Base-by-base conservation (phyloP, 37 sponge, comb jelly and placozoan genomes). In the Geodia barretti region DNA sequence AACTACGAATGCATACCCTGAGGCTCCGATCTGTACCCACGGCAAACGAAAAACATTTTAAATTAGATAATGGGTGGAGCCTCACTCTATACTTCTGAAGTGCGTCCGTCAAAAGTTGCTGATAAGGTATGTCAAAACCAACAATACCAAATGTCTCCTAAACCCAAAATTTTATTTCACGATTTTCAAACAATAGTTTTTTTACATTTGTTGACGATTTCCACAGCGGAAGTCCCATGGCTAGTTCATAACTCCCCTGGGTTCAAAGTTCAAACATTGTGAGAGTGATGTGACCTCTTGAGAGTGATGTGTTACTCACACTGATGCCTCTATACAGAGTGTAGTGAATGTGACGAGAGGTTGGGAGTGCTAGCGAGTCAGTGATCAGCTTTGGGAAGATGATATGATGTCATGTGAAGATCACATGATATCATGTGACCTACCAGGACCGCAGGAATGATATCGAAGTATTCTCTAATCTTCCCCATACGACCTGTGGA, bases 1-100 rank as follows among this genome's bases (percentile, higher is more conserved):
- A 0, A 75, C 77, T 20, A 87, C 54, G 77, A 87, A 87, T 2
- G 63, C 82, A 68, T 80, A 87, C 20, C 87, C 87, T 8, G 39
- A 54, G 7, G 59, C n/a, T 23, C 87, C 80, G 39, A 86, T n/a
- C 87, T 86, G 54, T 24, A 42, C 24, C 58, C 31, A 23, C 47
- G 54, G 54, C 54, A 47, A 47, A 7, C 7, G 54, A 47, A 7
- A 47, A 47, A 47, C 54, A 47, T 7, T 47, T 47, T 14, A 17
- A 47, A 47, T 47, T 14, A 47, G 54, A 47, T 47, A 14, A 47
- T 47, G 14, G 7, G 11, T 33, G 5, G 39, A 8, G 23, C 5
- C 72, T 38, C 23, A 38, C 70, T 34, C 29, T 30, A 38, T 70
- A 32, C 5, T 70, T 70, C 70, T 21, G 36, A 4, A 30, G 36